phyloP scores from a whole-genome alignment of 92 coral and sea anemone species.

The Scolanthus callimorphus region DNA sequence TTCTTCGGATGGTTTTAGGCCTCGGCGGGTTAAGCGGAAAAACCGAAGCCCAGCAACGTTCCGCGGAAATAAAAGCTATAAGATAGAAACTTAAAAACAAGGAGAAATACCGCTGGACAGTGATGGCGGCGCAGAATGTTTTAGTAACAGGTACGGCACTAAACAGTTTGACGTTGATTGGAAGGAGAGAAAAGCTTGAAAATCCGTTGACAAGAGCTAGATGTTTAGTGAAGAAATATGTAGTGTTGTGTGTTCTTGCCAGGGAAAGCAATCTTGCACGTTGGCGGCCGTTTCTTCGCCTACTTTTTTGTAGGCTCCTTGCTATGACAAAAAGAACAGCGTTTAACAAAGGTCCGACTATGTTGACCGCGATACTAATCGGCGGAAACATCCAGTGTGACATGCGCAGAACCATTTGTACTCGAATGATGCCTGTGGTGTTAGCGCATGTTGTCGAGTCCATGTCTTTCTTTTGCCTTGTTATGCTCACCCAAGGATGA shows the following conservation, averaged over 20 bases:
- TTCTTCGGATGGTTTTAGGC: not conserved
- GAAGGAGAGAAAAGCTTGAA: not conserved
- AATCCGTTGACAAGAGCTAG: not conserved
- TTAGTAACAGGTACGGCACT: not conserved
- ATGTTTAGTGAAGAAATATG: not conserved
- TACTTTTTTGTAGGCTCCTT: not conserved
- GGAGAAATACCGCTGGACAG: not conserved
- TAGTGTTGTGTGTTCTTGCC: not conserved
- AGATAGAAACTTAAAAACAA: slow-evolving; percentile 20
- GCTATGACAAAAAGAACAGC: not conserved
- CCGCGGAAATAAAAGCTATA: slow-evolving; percentile 12
- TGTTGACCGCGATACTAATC: not conserved
- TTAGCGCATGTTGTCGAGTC: not conserved
- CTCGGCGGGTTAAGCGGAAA: slow-evolving; percentile 18
- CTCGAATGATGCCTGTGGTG: not conserved
- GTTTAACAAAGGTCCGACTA: not conserved
- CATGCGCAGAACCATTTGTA: not conserved
- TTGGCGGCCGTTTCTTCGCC: not conserved
- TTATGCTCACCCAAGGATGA: too few species aligned
- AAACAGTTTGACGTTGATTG: not conserved
- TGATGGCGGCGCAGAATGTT: not conserved
- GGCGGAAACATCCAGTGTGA: not conserved
- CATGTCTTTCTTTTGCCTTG: too few species aligned
- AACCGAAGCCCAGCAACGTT: slow-evolving; percentile 26
- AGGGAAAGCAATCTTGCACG: not conserved